Percentiles rank a stretch among this genome's conserved stretches.
phyloP scores from a whole-genome alignment of 2,113 vertebrate genomes.

The Upupa epops region DNA sequence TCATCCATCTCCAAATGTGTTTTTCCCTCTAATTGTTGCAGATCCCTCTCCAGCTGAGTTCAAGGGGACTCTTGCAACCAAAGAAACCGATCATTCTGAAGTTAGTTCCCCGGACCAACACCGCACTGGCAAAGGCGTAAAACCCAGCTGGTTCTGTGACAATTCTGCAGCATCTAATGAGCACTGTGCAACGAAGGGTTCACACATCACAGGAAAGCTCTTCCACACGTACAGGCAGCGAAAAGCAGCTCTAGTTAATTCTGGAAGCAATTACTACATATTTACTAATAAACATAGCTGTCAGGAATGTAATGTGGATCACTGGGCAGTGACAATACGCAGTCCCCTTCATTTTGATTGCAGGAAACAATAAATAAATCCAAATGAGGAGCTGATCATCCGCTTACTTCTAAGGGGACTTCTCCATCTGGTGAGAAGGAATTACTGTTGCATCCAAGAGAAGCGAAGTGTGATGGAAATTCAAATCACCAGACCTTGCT shows the following conservation, averaged over 20 bases:
- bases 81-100: constrained; percentile 80
- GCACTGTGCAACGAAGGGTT: background rate
- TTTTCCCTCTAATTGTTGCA: constrained; percentile 41
- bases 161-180: background rate
- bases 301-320: constrained; percentile 20
- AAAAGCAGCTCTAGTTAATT: background rate
- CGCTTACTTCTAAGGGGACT: background rate
- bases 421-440: constrained; percentile 36
- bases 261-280: constrained; percentile 43
- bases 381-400: constrained; percentile 21
- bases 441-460: background rate
- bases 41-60: constrained; percentile 77
- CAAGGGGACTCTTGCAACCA: constrained; percentile 65
- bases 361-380: constrained; percentile 45
- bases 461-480: constrained; percentile 25
- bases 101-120: constrained; percentile 66
- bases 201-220: background rate
- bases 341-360: constrained; percentile 9
- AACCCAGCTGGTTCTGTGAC: background rate
- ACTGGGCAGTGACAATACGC: constrained; percentile 22
- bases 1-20: background rate
- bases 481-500: background rate
- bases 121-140: background rate
- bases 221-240: background rate
- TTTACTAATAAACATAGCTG: constrained; percentile 58